Conservation (phyloP, 1,140 invertebrate genomes). For the Mesaphorura yosii region DNA sequence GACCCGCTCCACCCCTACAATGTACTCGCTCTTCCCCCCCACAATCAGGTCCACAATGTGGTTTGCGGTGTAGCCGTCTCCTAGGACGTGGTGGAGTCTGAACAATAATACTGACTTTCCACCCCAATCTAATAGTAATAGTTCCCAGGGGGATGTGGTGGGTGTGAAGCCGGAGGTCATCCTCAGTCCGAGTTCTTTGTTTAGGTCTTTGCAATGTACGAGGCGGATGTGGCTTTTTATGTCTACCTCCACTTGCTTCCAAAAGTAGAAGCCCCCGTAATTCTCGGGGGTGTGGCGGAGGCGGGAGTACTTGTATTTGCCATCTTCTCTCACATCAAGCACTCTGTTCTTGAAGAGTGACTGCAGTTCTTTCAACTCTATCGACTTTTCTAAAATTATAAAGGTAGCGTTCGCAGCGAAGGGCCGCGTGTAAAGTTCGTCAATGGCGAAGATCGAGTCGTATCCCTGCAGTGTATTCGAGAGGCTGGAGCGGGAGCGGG, state of each 20-base stretch:
- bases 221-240: conserved; percentile 10
- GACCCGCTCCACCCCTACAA: too few species aligned
- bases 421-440: conserved; percentile 13
- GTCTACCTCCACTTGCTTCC: conserved; percentile 20
- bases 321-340: conserved; percentile 9
- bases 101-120: conserved; percentile 24
- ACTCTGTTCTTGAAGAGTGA: conserved; percentile 7
- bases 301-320: conserved; percentile 16
- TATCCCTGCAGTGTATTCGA: conserved; percentile 13
- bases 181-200: conserved; percentile 8
- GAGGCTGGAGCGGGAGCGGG: background rate
- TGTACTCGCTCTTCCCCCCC: conserved; percentile 16
- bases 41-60: conserved; percentile 26
- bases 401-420: conserved; percentile 26
- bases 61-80: conserved; percentile 30
- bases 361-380: conserved; percentile 11
- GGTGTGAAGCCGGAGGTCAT: conserved; percentile 17
- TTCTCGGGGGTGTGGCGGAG: conserved; percentile 16
- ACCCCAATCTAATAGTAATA: conserved; percentile 13
- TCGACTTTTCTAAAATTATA: conserved; percentile 15
- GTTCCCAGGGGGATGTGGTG: conserved; percentile 21
- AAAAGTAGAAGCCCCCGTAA: conserved; percentile 27
- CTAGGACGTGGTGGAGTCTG: conserved; percentile 28
- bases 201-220: conserved; percentile 19
- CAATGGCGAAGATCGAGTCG: conserved; percentile 26